A percentile compares a stretch with the other conserved stretches of the same genome.
Conservation (phyloP, 1,140 invertebrate species). For the Apis florea region DNA sequence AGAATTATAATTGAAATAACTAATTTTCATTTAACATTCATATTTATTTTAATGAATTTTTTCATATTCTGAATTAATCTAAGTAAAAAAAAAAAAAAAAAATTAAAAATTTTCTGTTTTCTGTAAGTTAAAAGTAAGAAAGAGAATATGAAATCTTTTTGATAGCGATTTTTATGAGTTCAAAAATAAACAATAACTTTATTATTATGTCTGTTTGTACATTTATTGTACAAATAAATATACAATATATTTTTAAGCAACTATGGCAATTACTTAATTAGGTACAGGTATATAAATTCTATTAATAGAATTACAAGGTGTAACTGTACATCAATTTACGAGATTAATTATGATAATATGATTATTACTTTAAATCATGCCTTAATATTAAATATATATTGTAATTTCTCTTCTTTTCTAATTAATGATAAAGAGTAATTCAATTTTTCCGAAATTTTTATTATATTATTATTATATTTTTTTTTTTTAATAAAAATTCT, state of each 20-base stretch:
- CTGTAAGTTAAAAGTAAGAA: neutral
- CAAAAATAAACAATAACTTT: constrained; percentile 30
- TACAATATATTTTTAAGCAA: constrained; percentile 49
- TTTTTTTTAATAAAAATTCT: neutral
- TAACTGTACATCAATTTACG: constrained; percentile 29
- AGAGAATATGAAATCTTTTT: too few species aligned
- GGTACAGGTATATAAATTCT: constrained; percentile 44
- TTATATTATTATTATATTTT: neutral
- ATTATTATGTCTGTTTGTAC: constrained; percentile 43
- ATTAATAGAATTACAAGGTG: constrained; percentile 18
- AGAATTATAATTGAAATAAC: constrained; percentile 40
- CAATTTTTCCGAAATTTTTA: neutral
- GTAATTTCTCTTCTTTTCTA: neutral
- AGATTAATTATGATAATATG: constrained; percentile 25
- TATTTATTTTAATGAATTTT: constrained; percentile 21
- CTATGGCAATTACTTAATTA: constrained; percentile 51
- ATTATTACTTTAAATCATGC: constrained; percentile 10
- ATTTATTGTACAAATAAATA: constrained; percentile 54
- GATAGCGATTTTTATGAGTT: neutral
- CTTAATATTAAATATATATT: constrained; percentile 8
- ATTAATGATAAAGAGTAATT: neutral
- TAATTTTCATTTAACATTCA: constrained; percentile 44
- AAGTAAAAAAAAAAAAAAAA: neutral
- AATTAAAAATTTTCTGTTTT: neutral
- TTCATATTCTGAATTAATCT: neutral